A percentile compares a stretch with the other conserved stretches of the same genome.
Conservation (phyloP, 1,140 invertebrate species). For the Drosophila elegans region DNA sequence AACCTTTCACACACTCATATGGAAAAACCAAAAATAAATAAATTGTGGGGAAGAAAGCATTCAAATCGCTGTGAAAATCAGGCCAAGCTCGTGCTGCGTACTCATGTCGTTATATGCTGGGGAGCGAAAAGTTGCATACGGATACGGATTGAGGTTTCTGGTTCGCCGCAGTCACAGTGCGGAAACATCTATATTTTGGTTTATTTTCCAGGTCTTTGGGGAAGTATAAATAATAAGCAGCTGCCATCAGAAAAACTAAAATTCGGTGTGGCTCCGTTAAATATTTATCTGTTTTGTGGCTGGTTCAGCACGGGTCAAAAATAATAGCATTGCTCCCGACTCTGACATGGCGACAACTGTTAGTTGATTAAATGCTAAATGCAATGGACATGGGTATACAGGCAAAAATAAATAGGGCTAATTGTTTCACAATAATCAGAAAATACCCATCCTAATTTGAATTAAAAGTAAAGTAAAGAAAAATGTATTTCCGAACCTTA, state of each 20-base stretch:
- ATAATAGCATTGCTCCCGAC: not conserved
- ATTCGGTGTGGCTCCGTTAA: slow-evolving; percentile 41
- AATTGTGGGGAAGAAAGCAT: slow-evolving; percentile 3
- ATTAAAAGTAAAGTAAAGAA: too few species aligned
- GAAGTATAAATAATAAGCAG: slow-evolving; percentile 54
- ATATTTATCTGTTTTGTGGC: slow-evolving; percentile 51
- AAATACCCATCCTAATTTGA: too few species aligned
- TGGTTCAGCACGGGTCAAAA: slow-evolving; percentile 9
- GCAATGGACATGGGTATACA: slow-evolving; percentile 6
- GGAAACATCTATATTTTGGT: slow-evolving; percentile 41
- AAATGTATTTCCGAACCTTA: too few species aligned
- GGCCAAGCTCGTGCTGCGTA: slow-evolving; percentile 39
- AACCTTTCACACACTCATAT: slow-evolving; percentile 1
- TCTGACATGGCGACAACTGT: not conserved
- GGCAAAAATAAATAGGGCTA: too few species aligned
- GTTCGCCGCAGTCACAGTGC: slow-evolving; percentile 38
- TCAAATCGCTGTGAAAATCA: slow-evolving; percentile 45
- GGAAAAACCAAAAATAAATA: slow-evolving; percentile 7
- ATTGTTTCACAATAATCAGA: not conserved
- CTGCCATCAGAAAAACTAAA: slow-evolving; percentile 38
- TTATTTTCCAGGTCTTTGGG: slow-evolving; percentile 42
- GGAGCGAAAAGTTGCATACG: slow-evolving; percentile 10
- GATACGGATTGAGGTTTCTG: slow-evolving; percentile 48
- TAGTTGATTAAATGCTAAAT: slow-evolving; percentile 18
- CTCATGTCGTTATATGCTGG: slow-evolving; percentile 12